These are phyloP conservation scores for Spilogale gracilis DNA, from an alignment of 2,113 vertebrate genomes.

Conservation along the genomic window DNA sequence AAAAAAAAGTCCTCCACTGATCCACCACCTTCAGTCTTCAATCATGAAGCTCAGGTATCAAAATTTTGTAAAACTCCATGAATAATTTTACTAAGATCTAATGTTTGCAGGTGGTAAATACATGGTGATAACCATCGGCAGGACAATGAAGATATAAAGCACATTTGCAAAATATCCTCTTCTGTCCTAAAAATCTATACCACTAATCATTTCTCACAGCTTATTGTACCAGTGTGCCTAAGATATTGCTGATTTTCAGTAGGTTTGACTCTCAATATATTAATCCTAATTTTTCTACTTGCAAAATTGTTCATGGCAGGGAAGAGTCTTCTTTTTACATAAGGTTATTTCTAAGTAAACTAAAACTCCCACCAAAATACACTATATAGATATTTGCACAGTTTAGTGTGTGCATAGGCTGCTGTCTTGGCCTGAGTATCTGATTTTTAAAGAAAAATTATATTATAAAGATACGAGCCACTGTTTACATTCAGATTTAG, in stretches of 20 bases:
- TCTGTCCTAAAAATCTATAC: background rate
- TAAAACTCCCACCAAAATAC: background rate
- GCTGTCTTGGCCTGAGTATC: background rate
- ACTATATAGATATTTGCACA: background rate
- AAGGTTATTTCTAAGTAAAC: conserved; percentile 15
- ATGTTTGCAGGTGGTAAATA: background rate
- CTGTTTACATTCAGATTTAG: background rate
- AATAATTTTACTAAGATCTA: conserved; percentile 33
- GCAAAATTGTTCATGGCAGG: background rate
- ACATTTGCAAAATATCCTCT: background rate
- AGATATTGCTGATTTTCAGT: background rate
- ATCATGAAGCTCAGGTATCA: background rate
- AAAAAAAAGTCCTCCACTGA: background rate
- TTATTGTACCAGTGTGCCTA: background rate
- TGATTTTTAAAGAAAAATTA: background rate
- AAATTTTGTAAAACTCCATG: background rate
- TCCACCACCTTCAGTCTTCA: background rate
- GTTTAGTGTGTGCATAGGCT: background rate
- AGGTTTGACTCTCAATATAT: background rate
- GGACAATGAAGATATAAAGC: background rate
- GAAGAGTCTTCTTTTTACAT: background rate
- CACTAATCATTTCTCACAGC: background rate
- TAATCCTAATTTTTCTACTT: background rate
- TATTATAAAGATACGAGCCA: background rate
- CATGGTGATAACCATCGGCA: background rate